phyloP scores from a whole-genome alignment of 1,140 invertebrate species.

The Argopecten irradians region DNA sequence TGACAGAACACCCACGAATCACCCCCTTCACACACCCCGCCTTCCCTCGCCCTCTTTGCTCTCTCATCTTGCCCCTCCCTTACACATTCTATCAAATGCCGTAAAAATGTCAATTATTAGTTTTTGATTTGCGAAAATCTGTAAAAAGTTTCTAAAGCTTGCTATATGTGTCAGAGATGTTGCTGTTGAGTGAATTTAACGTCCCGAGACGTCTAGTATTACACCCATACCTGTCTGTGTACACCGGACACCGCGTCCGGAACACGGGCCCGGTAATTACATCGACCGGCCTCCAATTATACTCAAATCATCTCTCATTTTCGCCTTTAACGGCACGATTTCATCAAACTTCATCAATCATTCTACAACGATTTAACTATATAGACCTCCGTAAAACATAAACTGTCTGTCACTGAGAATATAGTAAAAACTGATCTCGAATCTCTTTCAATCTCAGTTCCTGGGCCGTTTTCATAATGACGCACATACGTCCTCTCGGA shows the following conservation, averaged over 20 bases:
- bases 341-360: not conserved
- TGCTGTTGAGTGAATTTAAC: not conserved
- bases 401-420: not conserved
- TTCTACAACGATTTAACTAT: not conserved
- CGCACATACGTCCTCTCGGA: not conserved
- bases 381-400: not conserved
- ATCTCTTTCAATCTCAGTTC: not conserved
- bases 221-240: not conserved
- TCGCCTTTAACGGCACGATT: not conserved
- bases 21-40: not conserved
- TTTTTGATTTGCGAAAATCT: not conserved
- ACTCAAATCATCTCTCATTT: not conserved
- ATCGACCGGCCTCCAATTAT: not conserved
- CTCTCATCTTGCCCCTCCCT: not conserved
- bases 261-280: not conserved
- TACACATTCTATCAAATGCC: not conserved
- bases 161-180: not conserved
- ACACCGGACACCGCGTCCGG: not conserved
- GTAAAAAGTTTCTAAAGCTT: not conserved
- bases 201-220: not conserved
- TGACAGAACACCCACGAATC: not conserved
- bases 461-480: not conserved
- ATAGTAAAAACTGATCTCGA: too few relatives aligned
- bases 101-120: conserved; percentile 7
- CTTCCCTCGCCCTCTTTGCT: not conserved